phyloP scores from a whole-genome alignment of 92 coral and sea anemone genomes.

The Heteractis magnifica region DNA sequence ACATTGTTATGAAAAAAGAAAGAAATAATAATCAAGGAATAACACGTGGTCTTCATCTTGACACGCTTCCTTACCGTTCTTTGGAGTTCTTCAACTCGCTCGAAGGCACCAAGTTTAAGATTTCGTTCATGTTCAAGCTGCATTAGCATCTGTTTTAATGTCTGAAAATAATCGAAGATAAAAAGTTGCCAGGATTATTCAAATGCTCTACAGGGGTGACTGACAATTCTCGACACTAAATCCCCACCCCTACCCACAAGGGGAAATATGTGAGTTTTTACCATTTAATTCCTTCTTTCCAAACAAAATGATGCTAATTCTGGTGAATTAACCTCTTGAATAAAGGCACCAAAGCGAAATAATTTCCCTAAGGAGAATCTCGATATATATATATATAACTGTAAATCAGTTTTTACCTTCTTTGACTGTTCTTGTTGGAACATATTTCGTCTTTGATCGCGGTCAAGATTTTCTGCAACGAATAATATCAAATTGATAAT shows the following conservation, averaged over 20 bases:
- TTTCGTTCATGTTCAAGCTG: constrained; percentile 90
- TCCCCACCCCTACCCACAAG: background rate
- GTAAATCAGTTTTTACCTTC: constrained; percentile 51
- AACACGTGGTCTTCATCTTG: background rate
- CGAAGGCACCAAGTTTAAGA: constrained; percentile 90
- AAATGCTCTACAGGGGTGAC: too few species aligned
- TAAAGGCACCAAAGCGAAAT: background rate
- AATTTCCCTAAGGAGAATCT: too few species aligned
- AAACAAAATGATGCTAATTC: background rate
- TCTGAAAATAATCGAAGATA: constrained; percentile 28
- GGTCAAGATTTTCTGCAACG: constrained; percentile 72
- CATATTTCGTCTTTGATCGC: constrained; percentile 89
- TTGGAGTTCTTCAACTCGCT: constrained; percentile 91
- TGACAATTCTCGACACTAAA: too few species aligned
- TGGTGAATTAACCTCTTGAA: background rate
- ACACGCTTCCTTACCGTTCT: constrained; percentile 60
- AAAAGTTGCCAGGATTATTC: background rate
- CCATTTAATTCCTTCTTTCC: background rate
- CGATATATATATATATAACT: background rate
- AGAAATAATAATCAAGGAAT: too few species aligned
- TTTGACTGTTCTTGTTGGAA: constrained; percentile 90
- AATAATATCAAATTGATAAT: too few species aligned
- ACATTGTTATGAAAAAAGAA: too few species aligned
- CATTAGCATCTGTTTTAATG: constrained; percentile 84
- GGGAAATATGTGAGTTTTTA: too few species aligned